Base-by-base conservation (phyloP, 2,797 vertebrate species). In the Leptodactylus fallax region DNA sequence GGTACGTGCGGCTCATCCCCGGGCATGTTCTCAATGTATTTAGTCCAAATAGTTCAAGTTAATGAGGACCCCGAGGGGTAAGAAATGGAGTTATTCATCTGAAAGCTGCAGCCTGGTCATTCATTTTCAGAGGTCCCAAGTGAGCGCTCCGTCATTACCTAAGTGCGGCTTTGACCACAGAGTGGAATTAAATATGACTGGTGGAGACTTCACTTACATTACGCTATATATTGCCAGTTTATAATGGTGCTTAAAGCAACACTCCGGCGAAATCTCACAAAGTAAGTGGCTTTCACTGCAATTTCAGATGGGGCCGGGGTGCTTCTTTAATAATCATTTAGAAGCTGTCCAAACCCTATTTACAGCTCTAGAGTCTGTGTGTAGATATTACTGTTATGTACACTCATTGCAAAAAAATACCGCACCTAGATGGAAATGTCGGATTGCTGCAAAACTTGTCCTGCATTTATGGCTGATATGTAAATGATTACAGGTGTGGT, bases 31-130 rank as follows among this genome's bases (percentile, higher is more conserved):
- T 88, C 76, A 72, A 74, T 81, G 65, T 61, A 85, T 85, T 80
- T 63, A 71, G 77, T 88, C 83, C 56, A 56, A 72, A 85, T 74
- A 85, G 81, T 84, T 79, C 61, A 84, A 72, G 71, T 58, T 88
- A 88, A 88, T 88, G 79, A 74, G 82, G 79, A 79, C 87, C 83
- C 83, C 47, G 45, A 88, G 83, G 83, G 83, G 77, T 25, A 85
- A 85, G 55, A 88, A 63, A 88, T 76, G 79, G 72, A 85, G 76
- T 71, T 74, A 85, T 85, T 79, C 61, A 79, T 87, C 36, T 83
- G 27, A 65, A 69, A 19, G 72, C 81, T 71, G 25, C 25, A 78
- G 74, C 23, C 51, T 23, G 81, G 83, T 81, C 77, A 81, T 88
- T 81, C 76, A 79, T 85, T 55, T 53, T 79, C 81, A 79, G 27